Conservation (phyloP, 2,797 vertebrate genomes). For the Trematomus bernacchii region DNA sequence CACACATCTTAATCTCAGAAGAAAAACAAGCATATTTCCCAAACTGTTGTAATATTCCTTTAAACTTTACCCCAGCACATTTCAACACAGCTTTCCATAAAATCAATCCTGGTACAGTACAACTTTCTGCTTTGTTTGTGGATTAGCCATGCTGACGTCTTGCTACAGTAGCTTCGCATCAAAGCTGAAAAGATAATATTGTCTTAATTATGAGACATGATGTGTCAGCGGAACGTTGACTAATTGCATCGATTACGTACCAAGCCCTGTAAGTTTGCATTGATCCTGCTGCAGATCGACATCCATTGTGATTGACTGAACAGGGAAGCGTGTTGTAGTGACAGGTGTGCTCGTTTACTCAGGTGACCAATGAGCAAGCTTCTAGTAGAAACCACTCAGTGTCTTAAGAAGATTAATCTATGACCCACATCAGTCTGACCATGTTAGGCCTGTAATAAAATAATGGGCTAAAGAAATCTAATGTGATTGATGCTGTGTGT, state of each 20-base stretch:
- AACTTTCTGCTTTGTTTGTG: neutral
- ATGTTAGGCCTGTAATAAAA: neutral
- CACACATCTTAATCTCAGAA: neutral
- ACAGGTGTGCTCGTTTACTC: neutral
- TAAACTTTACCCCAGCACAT: neutral
- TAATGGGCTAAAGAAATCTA: too few relatives aligned
- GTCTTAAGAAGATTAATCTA: neutral
- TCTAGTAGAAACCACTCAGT: neutral
- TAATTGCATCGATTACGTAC: slow-evolving; percentile 92
- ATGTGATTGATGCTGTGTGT: too few relatives aligned
- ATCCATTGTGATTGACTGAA: slow-evolving; percentile 4
- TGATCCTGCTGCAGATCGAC: slow-evolving; percentile 73
- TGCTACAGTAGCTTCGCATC: slow-evolving; percentile 9
- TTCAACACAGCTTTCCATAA: neutral
- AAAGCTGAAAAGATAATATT: neutral
- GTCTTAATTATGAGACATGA: slow-evolving; percentile 94
- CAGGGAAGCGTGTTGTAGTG: slow-evolving; percentile 3
- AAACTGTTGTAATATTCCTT: neutral
- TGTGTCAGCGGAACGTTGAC: slow-evolving; percentile 91
- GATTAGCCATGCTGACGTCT: neutral
- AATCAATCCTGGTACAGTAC: neutral
- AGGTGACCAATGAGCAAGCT: slow-evolving; percentile 4
- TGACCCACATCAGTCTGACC: neutral
- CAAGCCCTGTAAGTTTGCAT: slow-evolving; percentile 90
- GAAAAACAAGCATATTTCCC: neutral